Base-by-base conservation (phyloP, 92 coral and sea anemone genomes). In the Phenganax marumi region DNA sequence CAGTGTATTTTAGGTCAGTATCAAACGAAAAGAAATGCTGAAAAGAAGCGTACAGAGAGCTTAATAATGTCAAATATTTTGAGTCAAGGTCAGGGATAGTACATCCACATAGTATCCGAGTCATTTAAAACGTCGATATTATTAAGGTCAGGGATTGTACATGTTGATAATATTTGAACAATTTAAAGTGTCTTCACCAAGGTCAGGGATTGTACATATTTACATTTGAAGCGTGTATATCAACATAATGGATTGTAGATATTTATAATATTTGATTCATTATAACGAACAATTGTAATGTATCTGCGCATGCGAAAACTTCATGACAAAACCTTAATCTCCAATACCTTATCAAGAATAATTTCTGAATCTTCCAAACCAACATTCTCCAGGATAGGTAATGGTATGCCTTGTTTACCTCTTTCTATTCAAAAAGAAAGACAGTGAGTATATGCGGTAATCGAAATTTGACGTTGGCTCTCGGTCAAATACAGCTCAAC, bases 371-470 rank as follows among this genome's bases (percentile, higher is more conserved):
- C 89, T 21, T 75, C 70, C 62, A 94, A 79, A 73, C 91, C 63
- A n/a, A 91, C 76, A 13, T 97, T 93, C 39, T 92, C 93, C 18
- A 94, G 89, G 12, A 90, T 77, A 8, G 98, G 98, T 63, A 94
- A 81, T 43, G 98, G 98, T 43, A 94, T 92, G 2, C 98, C 98
- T 79, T 84, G 84, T 10, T 87, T 89, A 7, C 93, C 98, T 70
- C 75, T 87, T 66, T 92, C 98, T 93, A 46, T 18, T 46, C 49
- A n/a, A 9, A 19, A 76, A 50, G 57, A 73, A 43, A 12, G 50
- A 70, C n/a, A 70, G 14, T 19, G n/a, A 43, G 7, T 33, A 18
- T 10, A 70, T 17, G 51, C 12, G 7, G 21, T 7, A 26, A 70
- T 18, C 76, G 6, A 68, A 68, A 13, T 16, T 19, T 7, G 26